Base-by-base conservation (phyloP, 2,888 invertebrate genomes). In the Pegoplata infirma region DNA sequence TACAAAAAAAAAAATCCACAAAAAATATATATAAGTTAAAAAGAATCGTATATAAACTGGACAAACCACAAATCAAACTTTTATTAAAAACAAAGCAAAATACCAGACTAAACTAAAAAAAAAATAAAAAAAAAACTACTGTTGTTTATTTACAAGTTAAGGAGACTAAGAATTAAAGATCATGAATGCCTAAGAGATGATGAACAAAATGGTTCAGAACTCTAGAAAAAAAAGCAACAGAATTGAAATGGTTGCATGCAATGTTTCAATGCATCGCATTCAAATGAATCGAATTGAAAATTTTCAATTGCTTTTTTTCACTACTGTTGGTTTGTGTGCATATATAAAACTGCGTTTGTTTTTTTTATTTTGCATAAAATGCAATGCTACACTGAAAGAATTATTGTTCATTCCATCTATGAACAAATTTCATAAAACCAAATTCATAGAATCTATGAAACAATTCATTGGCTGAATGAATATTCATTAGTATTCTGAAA, bases 11-110 rank as follows among this genome's bases (percentile, higher is more conserved):
- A 40, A 8, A n/a, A 19, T 32, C 32, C 4, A 64, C 5, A 40
- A 32, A 28, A 63, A 44, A n/a, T n/a, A n/a, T n/a, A n/a, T 8
- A 12, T 7, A 58, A 28, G 19, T 36, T 46, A 51, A 47, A n/a
- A 69, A 28, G 25, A 69, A 64, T 51, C 8, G 53, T 49, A 55
- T 59, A 17, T 40, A 71, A 61, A 76, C 76, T 71, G 61, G 66
- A 53, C 53, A 66, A 71, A 76, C 71, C 47, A 76, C 71, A 71
- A 71, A 71, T 76, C 71, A 71, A 66, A 76, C 32, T 32, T 69
- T 69, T 71, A 64, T 64, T 64, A 56, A 64, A 58, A 44, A 5
- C 0, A 14, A 59, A 66, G n/a, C n/a, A n/a, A 49, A 58, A 58
- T 73, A 49, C 58, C 44, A 36, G 25, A n/a, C 36, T 32, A 28